Conservation (phyloP, 92 coral and sea anemone species). For the Phenganax subtilis region DNA sequence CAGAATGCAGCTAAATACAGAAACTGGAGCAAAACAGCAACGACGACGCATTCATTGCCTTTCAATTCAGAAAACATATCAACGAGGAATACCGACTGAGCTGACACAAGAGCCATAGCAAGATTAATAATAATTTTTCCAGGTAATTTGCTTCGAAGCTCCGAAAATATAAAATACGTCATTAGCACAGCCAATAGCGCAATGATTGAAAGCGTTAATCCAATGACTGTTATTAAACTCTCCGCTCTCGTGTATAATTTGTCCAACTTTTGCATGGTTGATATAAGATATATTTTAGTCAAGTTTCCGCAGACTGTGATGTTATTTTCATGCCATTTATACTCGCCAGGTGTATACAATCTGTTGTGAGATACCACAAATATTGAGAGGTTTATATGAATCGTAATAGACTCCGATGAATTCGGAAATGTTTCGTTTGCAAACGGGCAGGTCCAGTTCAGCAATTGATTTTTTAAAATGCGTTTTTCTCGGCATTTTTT, state of each 20-base stretch:
- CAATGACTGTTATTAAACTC: constrained; percentile 34
- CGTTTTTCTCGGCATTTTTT: constrained; percentile 3
- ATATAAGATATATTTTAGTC: background rate
- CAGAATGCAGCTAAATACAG: constrained; percentile 36
- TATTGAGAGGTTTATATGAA: constrained; percentile 25
- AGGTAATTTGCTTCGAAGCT: constrained; percentile 41
- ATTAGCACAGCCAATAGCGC: constrained; percentile 23
- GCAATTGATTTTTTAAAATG: background rate
- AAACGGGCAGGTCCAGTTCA: constrained; percentile 30
- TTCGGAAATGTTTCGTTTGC: constrained; percentile 31
- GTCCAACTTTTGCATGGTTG: background rate
- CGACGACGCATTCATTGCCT: constrained; percentile 13
- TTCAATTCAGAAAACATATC: constrained; percentile 9
- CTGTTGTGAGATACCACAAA: constrained; percentile 31
- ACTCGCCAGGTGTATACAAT: constrained; percentile 19
- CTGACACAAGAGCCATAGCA: constrained; percentile 33
- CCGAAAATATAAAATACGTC: constrained; percentile 23
- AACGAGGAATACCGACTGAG: constrained; percentile 31
- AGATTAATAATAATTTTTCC: constrained; percentile 46
- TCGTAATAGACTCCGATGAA: constrained; percentile 4
- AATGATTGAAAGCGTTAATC: constrained; percentile 34
- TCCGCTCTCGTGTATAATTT: constrained; percentile 17
- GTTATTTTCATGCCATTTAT: constrained; percentile 17
- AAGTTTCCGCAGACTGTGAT: constrained; percentile 45
- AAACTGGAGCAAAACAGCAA: constrained; percentile 42